These are phyloP conservation scores for Brienomyrus brachyistius DNA, from an alignment of 2,113 vertebrate genomes.

Conservation along the genomic window DNA sequence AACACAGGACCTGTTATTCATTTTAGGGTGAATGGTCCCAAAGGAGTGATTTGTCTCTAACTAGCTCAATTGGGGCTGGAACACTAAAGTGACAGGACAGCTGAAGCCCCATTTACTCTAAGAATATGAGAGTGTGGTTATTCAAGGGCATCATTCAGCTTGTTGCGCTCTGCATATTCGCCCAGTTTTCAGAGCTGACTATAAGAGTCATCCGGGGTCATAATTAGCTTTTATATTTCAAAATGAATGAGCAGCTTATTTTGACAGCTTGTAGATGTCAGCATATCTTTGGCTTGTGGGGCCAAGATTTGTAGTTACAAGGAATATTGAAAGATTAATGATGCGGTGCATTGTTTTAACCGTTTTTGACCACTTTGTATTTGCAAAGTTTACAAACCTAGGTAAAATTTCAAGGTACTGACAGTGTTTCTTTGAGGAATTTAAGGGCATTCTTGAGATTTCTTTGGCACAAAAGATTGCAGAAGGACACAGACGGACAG, in stretches of 20 bases:
- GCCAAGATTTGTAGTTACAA: background rate
- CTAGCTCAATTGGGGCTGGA: background rate
- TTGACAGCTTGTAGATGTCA: conserved; percentile 3
- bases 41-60: conserved; percentile 14
- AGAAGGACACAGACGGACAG: background rate
- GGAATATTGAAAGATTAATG: background rate
- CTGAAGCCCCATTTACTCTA: conserved; percentile 3
- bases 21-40: background rate
- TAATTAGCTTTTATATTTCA: conserved; percentile 8
- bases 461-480: background rate
- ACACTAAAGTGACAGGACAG: conserved; percentile 5
- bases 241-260: conserved; percentile 2
- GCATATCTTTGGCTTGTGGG: background rate
- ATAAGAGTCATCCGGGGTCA: background rate
- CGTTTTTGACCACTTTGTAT: background rate
- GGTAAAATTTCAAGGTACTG: background rate
- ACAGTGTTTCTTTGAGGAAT: background rate
- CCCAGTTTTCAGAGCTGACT: background rate
- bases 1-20: conserved; percentile 16
- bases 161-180: conserved; percentile 6
- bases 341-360: background rate
- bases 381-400: background rate
- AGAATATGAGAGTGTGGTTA: background rate
- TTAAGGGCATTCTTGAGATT: background rate
- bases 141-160: conserved; percentile 16